These are phyloP conservation scores for Chamaetylas fuelleborni DNA, from an alignment of 2,113 vertebrate genomes.

Conservation along the genomic window DNA sequence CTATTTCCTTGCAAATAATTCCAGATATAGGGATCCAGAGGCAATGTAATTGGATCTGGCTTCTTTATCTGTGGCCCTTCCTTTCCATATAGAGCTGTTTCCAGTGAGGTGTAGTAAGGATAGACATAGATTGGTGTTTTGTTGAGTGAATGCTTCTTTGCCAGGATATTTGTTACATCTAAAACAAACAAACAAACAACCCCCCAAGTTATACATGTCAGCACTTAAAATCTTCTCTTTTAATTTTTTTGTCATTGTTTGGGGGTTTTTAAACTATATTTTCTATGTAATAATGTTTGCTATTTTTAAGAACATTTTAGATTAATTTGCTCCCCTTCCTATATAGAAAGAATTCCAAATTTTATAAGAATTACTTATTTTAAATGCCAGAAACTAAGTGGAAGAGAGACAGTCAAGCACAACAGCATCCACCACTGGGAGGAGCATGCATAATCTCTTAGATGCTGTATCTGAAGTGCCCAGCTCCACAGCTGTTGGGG, in stretches of 20 bases:
- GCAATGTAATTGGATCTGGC: conserved; percentile 72
- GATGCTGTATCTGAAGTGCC: neutral
- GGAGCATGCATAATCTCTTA: neutral
- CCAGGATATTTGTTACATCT: conserved; percentile 77
- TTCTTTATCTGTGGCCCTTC: conserved; percentile 76
- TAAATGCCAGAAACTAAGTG: neutral
- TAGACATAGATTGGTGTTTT: conserved; percentile 75
- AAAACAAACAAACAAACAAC: conserved; percentile 35
- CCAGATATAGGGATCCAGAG: conserved; percentile 69
- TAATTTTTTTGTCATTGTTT: neutral
- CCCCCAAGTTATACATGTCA: neutral
- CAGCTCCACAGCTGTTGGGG: neutral
- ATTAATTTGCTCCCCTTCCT: neutral
- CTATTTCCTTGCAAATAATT: conserved; percentile 70
- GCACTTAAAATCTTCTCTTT: neutral
- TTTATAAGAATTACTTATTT: neutral
- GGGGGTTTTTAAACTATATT: neutral
- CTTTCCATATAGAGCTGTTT: conserved; percentile 82
- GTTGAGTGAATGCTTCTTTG: conserved; percentile 71
- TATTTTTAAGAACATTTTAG: neutral
- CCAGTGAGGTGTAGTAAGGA: conserved; percentile 81
- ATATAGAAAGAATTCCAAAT: neutral
- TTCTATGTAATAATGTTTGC: neutral
- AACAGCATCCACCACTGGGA: neutral
- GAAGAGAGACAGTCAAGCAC: neutral